Evolutionary conservation across 2,888 invertebrate species (phyloP).

Genomic region (Acheta domesticus): DNA sequence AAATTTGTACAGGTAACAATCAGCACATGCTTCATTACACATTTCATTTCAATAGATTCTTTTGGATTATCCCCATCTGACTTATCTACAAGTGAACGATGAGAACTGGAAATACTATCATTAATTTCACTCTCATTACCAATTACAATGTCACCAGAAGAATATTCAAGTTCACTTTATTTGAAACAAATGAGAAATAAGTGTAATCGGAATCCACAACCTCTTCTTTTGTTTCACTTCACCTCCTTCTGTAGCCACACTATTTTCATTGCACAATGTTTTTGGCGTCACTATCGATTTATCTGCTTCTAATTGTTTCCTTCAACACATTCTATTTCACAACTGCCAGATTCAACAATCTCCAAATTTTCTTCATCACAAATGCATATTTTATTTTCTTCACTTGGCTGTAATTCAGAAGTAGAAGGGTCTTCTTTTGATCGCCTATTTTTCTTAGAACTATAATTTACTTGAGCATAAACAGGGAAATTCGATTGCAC

Average conservation of each 20-base stretch:
- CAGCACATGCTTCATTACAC: neutral
- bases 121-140: neutral
- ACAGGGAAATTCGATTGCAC: slow-evolving; percentile 31
- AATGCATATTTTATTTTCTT: neutral
- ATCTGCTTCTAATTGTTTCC: neutral
- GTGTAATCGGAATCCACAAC: neutral
- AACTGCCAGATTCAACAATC: neutral
- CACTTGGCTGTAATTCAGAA: neutral
- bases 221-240: neutral
- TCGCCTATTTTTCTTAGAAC: slow-evolving; percentile 36
- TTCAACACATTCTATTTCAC: slow-evolving; percentile 20
- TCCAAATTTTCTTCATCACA: slow-evolving; percentile 4
- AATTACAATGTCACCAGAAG: neutral
- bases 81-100: neutral
- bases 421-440: neutral
- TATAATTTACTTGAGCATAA: slow-evolving; percentile 37
- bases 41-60: neutral
- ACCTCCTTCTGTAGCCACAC: neutral
- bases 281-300: neutral
- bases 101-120: neutral
- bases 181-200: neutral
- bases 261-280: neutral
- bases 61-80: neutral
- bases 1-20: slow-evolving; percentile 11
- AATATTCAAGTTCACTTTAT: neutral